These are phyloP conservation scores for Polyodon spathula DNA, from an alignment of 2,113 vertebrate genomes.

Conservation along the genomic window DNA sequence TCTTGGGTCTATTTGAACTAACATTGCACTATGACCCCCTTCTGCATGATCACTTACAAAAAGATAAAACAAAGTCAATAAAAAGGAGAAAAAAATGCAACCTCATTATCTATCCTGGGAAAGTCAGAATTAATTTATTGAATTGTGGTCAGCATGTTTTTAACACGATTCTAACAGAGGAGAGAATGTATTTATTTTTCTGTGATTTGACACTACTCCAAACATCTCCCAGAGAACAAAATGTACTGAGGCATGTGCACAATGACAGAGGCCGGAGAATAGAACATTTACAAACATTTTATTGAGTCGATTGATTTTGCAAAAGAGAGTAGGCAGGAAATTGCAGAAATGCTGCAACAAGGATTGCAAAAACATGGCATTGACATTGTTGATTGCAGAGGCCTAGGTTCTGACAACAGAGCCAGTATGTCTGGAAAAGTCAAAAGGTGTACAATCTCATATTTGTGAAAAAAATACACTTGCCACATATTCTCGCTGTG, in stretches of 20 bases:
- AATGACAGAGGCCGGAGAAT: background rate
- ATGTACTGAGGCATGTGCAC: background rate
- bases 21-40: too few species aligned
- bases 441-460: background rate
- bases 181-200: too few species aligned
- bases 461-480: background rate
- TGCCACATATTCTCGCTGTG: too few species aligned
- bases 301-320: background rate
- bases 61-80: background rate
- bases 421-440: background rate
- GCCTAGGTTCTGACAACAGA: background rate
- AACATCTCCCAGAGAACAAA: background rate
- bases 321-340: too few species aligned
- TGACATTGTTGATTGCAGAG: background rate
- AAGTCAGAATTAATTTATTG: background rate
- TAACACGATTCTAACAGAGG: background rate
- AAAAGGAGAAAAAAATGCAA: background rate
- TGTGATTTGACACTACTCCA: background rate
- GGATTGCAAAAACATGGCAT: too few species aligned
- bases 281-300: background rate
- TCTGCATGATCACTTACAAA: too few species aligned
- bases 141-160: background rate
- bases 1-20: too few species aligned
- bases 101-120: background rate
- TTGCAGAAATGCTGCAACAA: too few species aligned